Evolutionary conservation across 2,797 vertebrate genomes (phyloP).

Genomic region (Chlorospingus flavigularis): DNA sequence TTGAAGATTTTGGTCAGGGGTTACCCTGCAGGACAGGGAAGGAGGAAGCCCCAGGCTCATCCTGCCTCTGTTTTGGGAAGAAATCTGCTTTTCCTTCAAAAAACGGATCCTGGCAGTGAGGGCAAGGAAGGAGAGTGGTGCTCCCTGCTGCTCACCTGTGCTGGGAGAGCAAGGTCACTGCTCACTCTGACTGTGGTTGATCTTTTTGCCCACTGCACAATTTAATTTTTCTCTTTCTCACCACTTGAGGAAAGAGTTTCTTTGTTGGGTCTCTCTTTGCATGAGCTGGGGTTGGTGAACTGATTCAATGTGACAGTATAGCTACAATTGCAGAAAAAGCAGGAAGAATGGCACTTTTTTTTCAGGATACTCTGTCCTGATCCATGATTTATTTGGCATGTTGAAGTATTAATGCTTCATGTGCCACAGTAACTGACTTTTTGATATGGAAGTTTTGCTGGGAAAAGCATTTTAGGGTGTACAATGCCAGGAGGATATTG

Average conservation of each 20-base stretch:
- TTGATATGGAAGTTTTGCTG: not conserved
- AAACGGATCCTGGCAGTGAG: rapidly evolving
- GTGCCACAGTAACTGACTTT: not conserved
- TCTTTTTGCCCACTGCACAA: not conserved
- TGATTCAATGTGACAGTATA: not conserved
- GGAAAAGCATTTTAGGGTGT: not conserved
- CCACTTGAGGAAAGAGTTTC: not conserved
- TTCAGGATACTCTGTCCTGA: not conserved
- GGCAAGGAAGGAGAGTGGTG: not conserved
- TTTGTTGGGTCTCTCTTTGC: not conserved
- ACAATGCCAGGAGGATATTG: not conserved
- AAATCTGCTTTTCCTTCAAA: not conserved
- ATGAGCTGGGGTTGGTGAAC: rapidly evolving
- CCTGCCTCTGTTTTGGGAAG: not conserved
- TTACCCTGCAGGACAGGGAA: not conserved
- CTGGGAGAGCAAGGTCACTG: not conserved
- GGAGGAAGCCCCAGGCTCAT: not conserved
- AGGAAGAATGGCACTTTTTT: not conserved
- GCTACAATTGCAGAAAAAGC: not conserved
- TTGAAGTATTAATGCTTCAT: not conserved
- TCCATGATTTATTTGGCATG: not conserved
- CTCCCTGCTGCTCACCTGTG: not conserved
- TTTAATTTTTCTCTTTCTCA: not conserved
- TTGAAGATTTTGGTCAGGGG: not conserved
- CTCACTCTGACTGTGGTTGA: not conserved